Percentiles rank a stretch among this genome's conserved stretches.
Conservation (phyloP, 2,888 invertebrate species). For the Stegophylla sp. region DNA sequence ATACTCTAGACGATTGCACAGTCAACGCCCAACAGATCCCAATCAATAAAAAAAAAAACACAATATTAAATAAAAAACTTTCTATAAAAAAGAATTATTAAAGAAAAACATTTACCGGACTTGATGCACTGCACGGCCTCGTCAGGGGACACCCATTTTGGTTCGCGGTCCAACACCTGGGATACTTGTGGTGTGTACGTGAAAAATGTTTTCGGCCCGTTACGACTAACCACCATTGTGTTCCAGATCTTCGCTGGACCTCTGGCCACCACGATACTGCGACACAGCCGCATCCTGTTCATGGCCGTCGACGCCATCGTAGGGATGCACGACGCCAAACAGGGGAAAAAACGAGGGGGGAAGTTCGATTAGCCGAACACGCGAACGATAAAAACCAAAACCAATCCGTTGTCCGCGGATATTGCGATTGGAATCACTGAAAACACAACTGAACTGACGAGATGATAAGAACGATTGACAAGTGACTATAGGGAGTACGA, state of each 20-base stretch:
- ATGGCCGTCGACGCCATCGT: slow-evolving; percentile 18
- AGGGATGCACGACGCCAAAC: background rate
- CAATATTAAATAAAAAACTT: too few species aligned
- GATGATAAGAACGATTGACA: too few species aligned
- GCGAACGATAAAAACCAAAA: background rate
- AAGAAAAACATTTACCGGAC: slow-evolving; percentile 80
- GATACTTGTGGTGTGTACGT: slow-evolving; percentile 82
- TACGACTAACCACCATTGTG: background rate
- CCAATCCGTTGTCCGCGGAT: background rate
- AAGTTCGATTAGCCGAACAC: too few species aligned
- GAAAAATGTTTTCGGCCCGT: slow-evolving; percentile 71
- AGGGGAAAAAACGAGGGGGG: too few species aligned
- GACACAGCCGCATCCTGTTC: slow-evolving; percentile 25
- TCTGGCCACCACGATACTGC: too few species aligned
- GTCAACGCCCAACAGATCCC: too few species aligned
- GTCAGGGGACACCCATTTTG: slow-evolving; percentile 76
- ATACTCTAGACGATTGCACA: too few species aligned
- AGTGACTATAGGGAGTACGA: too few species aligned
- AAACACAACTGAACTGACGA: too few species aligned
- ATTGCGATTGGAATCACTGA: too few species aligned
- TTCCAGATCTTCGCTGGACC: slow-evolving; percentile 34
- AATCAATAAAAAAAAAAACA: too few species aligned
- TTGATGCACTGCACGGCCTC: slow-evolving; percentile 81
- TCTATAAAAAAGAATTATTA: too few species aligned
- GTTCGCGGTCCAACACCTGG: slow-evolving; percentile 77